Base-by-base conservation (phyloP, 2,888 invertebrate genomes). In the Tinea semifulvella region DNA sequence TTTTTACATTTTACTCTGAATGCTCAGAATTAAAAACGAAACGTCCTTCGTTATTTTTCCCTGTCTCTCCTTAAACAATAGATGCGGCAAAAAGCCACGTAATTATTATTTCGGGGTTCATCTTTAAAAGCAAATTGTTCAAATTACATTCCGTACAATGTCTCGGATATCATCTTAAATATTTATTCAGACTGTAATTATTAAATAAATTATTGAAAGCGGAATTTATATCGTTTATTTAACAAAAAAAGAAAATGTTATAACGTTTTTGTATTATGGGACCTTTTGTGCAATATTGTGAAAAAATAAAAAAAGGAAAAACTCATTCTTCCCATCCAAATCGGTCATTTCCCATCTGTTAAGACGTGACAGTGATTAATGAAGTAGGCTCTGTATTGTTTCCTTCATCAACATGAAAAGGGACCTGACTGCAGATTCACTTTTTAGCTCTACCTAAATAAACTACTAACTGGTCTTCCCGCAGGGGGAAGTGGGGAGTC, bases 1-100 rank as follows among this genome's bases (percentile, higher is more conserved):
- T 68, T 71, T 74, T 73, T 69, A 68, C 68, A 72, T 67, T 68
- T 65, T 57, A 60, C 65, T 65, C 65, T 67, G 62, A 63, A 61
- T 63, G 62, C 62, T 55, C 63, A 58, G 62, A 67, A 67, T 70
- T 73, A 68, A 72, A 73, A 70, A 69, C 63, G 65, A 69, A 70
- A 64, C 65, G 61, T 56, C 60, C n/a, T 59, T 55, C 63, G 62
- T 61, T 69, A 68, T 68, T 70, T 74, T 65, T 61, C 60, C 60
- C 62, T 64, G 67, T 64, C 65, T 65, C 63, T 53, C 52, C 56
- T 18, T 19, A 61, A 68, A 75, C 71, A 71, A 74, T 67, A 58
- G 63, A 22, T 31, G 31, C 31, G 31, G 31, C 17, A 20, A 14
- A 19, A 14, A 19, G 40, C 40, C 7, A n/a, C 20, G 40, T 22